phyloP scores from a whole-genome alignment of 2,113 vertebrate species.

The Cyrtonyx montezumae region DNA sequence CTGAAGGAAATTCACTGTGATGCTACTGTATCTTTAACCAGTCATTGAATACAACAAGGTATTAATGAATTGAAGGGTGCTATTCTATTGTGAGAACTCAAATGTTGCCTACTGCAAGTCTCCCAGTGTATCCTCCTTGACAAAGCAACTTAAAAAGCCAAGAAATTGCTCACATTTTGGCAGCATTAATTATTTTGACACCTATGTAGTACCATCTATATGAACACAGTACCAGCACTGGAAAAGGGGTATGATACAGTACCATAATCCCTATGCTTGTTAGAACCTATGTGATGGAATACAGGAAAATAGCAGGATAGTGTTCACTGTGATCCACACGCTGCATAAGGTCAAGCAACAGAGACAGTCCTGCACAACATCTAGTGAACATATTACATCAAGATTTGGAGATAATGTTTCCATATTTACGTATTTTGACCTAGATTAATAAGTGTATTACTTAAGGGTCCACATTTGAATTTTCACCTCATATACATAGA shows the following conservation, averaged over 20 bases:
- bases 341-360: neutral
- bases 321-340: accelerated
- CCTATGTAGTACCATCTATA: neutral
- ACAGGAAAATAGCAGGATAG: neutral
- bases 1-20: neutral
- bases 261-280: neutral
- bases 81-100: neutral
- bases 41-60: neutral
- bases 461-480: neutral
- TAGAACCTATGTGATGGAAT: neutral
- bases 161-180: neutral
- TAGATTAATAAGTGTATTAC: neutral
- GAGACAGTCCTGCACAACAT: neutral
- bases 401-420: neutral
- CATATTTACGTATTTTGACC: neutral
- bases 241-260: too few relatives aligned
- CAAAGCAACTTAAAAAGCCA: neutral
- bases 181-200: neutral
- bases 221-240: neutral
- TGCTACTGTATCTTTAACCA: neutral
- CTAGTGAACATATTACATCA: neutral
- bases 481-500: neutral
- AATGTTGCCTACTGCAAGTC: neutral
- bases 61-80: neutral
- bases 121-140: neutral